Evolutionary conservation across 2,113 vertebrate species (phyloP).

Genomic region (Crotalus tigris): DNA sequence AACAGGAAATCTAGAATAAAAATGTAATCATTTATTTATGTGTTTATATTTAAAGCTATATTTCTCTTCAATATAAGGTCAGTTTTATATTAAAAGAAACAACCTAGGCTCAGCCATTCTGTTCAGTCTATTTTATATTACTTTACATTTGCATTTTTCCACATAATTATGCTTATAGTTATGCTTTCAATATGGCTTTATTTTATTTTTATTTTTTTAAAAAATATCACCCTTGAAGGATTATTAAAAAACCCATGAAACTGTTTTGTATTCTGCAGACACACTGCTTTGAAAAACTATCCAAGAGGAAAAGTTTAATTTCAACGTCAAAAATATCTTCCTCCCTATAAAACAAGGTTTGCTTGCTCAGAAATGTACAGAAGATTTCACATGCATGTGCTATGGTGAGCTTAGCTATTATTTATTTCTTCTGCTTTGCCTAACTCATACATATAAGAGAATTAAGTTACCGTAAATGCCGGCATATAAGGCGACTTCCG

Average conservation of each 20-base stretch:
- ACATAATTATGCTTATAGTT: background rate
- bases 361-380: constrained; percentile 2
- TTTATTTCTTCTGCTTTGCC: background rate
- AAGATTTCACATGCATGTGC: background rate
- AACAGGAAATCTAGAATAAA: background rate
- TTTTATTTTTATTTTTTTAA: no score
- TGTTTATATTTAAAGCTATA: background rate
- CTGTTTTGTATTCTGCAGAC: background rate
- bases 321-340: background rate
- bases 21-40: background rate
- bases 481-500: no score
- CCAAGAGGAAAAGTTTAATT: background rate
- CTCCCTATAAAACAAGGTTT: background rate
- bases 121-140: background rate
- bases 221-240: background rate
- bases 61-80: background rate
- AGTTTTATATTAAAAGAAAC: background rate
- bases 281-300: background rate
- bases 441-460: constrained; percentile 5
- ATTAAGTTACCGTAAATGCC: background rate
- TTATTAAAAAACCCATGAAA: background rate
- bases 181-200: background rate
- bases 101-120: background rate
- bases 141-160: background rate
- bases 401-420: background rate